Conservation (phyloP, 2,113 vertebrate species). For the Trichechus manatus region DNA sequence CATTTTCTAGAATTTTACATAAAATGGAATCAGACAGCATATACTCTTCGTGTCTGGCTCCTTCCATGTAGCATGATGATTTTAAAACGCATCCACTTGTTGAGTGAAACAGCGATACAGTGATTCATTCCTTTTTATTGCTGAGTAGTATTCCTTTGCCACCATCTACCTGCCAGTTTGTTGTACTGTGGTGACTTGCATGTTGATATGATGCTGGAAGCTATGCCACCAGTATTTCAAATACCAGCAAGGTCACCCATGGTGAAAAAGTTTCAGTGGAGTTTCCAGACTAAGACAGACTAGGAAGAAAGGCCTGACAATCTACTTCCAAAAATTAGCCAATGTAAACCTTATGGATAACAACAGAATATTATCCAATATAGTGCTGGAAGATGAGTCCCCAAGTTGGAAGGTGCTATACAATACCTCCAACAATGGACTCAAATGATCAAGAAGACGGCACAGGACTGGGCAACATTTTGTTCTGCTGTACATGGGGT, state of each 20-base stretch:
- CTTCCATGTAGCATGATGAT: background rate
- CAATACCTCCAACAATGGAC: background rate
- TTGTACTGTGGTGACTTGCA: background rate
- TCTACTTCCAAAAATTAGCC: background rate
- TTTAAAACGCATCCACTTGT: background rate
- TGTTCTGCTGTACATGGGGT: background rate
- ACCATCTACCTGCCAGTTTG: background rate
- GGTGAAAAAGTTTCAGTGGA: too few relatives aligned
- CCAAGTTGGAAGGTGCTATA: background rate
- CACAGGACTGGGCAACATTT: background rate
- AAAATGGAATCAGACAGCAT: background rate
- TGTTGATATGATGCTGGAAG: background rate
- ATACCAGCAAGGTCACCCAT: too few relatives aligned
- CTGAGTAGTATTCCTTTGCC: background rate
- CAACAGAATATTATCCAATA: background rate
- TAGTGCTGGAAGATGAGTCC: background rate
- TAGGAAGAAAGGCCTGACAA: background rate
- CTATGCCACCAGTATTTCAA: background rate
- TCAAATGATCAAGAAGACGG: background rate
- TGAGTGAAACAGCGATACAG: background rate
- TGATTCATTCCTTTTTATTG: background rate
- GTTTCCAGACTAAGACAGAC: background rate
- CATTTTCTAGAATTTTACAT: constrained; percentile 20
- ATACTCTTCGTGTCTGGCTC: background rate
- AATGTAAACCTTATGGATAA: background rate